Base-by-base conservation (phyloP, 2,113 vertebrate genomes). In the Cephalopholis sonnerati region DNA sequence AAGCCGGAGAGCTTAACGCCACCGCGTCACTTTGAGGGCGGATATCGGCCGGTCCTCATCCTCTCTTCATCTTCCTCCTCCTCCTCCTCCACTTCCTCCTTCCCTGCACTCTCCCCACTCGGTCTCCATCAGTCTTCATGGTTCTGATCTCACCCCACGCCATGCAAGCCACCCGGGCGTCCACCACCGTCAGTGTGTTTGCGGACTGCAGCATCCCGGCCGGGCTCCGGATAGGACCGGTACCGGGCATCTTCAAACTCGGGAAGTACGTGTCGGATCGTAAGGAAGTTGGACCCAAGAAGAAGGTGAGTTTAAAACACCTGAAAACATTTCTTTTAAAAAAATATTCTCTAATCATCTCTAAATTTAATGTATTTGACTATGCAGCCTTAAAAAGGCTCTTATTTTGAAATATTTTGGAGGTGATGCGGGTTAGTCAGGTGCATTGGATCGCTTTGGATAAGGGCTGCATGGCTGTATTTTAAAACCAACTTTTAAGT, bases 251-350 rank as follows among this genome's bases (percentile, higher is more conserved):
- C 95, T 99, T 98, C 95, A 98, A 97, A 94, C 95, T 99, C 89
- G 98, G 98, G 91, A 99, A 99, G 95, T 98, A 98, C 95, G 94
- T 98, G 93, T 96, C 98, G 77, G 98, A 99, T 92, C 98, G 97
- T 86, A 99, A 96, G 90, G 98, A 99, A 87, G 95, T 96, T 70
- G 98, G 97, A 96, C 95, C 96, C 74, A 99, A 97, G 93, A 99
- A 99, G 95, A 99, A 99, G 97, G 98, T 98, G 95, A 90, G 94
- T 76, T 72, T 0, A 1, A 29, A 48, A 50, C 2, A 82, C 48
- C 48, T 62, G 11, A 32, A 13, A 32, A 18, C 4, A 17, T 46
- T 18, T 46, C 0, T 46, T 2, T 7, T 10, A 50, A 6, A 16
- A 9, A 55, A 32, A 25, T 18, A 55, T 7, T n/a, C n/a, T n/a